Evolutionary conservation across 2,797 vertebrate species (phyloP).

Genomic region (Cyprinodon diabolis): DNA sequence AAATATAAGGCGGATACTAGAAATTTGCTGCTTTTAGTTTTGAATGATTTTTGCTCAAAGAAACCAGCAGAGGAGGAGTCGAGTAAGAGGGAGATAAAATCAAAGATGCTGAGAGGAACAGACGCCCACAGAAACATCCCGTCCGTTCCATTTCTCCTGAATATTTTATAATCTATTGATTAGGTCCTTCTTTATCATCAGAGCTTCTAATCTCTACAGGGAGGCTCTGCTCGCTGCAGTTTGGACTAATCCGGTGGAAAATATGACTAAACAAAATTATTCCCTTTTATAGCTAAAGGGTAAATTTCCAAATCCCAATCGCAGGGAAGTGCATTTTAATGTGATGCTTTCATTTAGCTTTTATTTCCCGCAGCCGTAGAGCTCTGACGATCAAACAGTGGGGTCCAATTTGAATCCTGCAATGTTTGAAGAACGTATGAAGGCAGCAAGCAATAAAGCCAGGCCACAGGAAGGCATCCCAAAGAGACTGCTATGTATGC

Average conservation of each 20-base stretch:
- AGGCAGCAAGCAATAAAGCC: constrained; percentile 34
- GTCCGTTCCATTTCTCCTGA: constrained; percentile 37
- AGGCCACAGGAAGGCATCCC: constrained; percentile 5
- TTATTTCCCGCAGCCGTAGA: constrained; percentile 1
- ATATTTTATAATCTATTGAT: constrained; percentile 67
- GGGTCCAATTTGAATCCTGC: constrained; percentile 38
- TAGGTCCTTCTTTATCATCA: constrained; percentile 14
- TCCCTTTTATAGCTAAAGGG: background rate
- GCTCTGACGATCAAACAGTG: constrained; percentile 20
- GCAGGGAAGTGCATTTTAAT: constrained; percentile 14
- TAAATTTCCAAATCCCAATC: constrained; percentile 7
- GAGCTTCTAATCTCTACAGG: constrained; percentile 5
- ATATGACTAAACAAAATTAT: constrained; percentile 6
- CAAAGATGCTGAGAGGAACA: constrained; percentile 23
- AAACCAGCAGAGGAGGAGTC: background rate
- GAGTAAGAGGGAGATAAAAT: background rate
- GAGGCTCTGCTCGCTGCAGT: constrained; percentile 2
- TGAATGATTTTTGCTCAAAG: background rate
- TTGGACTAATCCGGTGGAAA: background rate
- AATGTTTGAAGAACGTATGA: constrained; percentile 35
- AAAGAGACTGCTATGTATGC: background rate
- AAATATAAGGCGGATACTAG: background rate
- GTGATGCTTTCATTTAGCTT: constrained; percentile 24
- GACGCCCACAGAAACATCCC: background rate
- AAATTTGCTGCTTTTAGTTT: background rate